These are phyloP conservation scores for Eremobia ochroleuca DNA, from an alignment of 2,888 invertebrate genomes.

Conservation along the genomic window DNA sequence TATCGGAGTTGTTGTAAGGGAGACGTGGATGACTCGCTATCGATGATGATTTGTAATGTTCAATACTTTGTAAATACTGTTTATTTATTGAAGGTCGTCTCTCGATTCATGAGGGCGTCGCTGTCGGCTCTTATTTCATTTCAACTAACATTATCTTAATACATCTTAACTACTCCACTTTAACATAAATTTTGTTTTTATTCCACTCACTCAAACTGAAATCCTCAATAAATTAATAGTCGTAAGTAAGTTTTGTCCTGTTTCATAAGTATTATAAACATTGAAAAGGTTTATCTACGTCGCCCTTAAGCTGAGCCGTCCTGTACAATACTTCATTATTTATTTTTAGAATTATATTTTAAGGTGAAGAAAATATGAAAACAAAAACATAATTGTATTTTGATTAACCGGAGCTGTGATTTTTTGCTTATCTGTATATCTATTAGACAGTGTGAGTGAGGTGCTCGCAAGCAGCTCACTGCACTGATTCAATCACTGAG, in stretches of 20 bases:
- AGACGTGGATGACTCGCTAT: conserved; percentile 76
- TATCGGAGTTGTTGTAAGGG: conserved; percentile 80
- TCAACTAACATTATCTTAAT: conserved; percentile 36
- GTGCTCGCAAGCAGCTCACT: conserved; percentile 30
- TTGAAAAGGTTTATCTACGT: conserved; percentile 76
- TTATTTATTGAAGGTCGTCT: conserved; percentile 66
- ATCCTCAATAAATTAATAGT: conserved; percentile 16
- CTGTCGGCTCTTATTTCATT: conserved; percentile 30
- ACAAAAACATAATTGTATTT: conserved; percentile 88
- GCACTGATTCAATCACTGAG: conserved; percentile 72
- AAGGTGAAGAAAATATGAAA: conserved; percentile 83
- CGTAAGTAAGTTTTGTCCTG: conserved; percentile 26
- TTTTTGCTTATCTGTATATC: conserved; percentile 88
- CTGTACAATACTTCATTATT: conserved; percentile 90
- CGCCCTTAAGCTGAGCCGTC: conserved; percentile 83
- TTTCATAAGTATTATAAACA: conserved; percentile 46
- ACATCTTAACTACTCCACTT: conserved; percentile 28
- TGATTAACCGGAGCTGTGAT: conserved; percentile 91
- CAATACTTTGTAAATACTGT: conserved; percentile 68
- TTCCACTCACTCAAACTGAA: conserved; percentile 13
- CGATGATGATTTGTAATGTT: conserved; percentile 39
- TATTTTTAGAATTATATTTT: conserved; percentile 87
- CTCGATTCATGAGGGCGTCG: conserved; percentile 11
- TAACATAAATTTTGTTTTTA: conserved; percentile 24
- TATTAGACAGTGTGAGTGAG: conserved; percentile 73